phyloP scores from a whole-genome alignment of 2,113 vertebrate genomes.

The Shinisaurus crocodilurus region DNA sequence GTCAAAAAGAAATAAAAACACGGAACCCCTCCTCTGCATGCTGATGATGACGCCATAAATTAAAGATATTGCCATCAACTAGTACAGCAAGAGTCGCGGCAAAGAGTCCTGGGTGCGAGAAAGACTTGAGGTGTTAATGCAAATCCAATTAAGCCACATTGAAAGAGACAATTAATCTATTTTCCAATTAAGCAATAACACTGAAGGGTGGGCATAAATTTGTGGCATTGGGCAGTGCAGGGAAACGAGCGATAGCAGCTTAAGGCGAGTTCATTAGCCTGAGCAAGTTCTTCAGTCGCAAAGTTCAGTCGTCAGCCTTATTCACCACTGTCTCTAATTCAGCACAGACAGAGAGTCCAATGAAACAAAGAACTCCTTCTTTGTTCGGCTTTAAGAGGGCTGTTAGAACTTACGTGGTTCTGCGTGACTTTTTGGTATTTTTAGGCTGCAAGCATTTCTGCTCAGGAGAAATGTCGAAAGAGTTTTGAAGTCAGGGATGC shows the following conservation, averaged over 20 bases:
- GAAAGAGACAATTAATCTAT: slow-evolving; percentile 51
- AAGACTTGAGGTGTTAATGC: neutral
- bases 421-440: too few species aligned
- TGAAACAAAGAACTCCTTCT: too few species aligned
- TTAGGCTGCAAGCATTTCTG: too few species aligned
- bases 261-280: neutral
- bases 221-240: rapidly evolving
- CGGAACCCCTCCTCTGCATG: neutral
- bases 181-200: slow-evolving; percentile 40
- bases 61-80: neutral
- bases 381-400: too few species aligned
- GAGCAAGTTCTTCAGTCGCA: rapidly evolving
- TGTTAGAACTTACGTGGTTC: too few species aligned
- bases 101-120: neutral
- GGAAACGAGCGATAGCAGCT: neutral
- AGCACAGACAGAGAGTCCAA: too few species aligned
- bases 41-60: neutral
- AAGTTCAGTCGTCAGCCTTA: too few species aligned
- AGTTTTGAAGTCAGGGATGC: too few species aligned
- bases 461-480: too few species aligned
- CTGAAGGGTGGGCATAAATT: slow-evolving; percentile 25
- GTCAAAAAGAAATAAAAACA: neutral
- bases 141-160: slow-evolving; percentile 34
- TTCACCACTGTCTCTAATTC: too few species aligned
- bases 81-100: rapidly evolving